phyloP scores from a whole-genome alignment of 30 jellyfish, hydroid and myxozoan genomes.

The Kudoa iwatai region DNA sequence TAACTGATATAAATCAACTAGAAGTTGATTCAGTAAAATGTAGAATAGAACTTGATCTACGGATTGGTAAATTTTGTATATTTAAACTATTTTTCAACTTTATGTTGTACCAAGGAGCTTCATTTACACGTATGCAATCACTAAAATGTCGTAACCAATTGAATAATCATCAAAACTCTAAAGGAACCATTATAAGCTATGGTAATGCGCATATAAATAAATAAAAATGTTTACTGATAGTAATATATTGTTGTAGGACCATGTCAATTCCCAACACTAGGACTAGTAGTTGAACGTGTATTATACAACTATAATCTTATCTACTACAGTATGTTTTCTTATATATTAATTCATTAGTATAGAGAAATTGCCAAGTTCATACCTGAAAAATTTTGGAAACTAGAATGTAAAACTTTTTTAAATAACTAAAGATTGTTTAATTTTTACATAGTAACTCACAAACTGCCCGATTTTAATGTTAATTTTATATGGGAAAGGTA shows the following conservation, averaged over 20 bases:
- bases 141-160: no score
- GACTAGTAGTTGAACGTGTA: slow-evolving; percentile 47
- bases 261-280: slow-evolving; percentile 89
- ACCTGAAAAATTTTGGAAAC: slow-evolving; percentile 76
- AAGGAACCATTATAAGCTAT: not conserved
- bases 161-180: no score
- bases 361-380: slow-evolving; percentile 38
- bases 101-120: no score
- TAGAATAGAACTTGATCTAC: slow-evolving; percentile 46
- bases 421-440: no score
- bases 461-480: not conserved
- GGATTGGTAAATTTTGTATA: slow-evolving; percentile 34
- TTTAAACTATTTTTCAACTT: no score
- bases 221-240: no score
- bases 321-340: no score
- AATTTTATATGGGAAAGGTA: not conserved
- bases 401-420: slow-evolving; percentile 7
- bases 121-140: slow-evolving; percentile 1
- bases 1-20: slow-evolving; percentile 22
- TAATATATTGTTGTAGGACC: no score
- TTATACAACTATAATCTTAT: no score
- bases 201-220: not conserved
- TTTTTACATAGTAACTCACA: no score
- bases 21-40: slow-evolving; percentile 42
- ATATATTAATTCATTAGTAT: slow-evolving; percentile 4